Conservation (phyloP, 2,113 vertebrate genomes). For the Xenus cinereus region DNA sequence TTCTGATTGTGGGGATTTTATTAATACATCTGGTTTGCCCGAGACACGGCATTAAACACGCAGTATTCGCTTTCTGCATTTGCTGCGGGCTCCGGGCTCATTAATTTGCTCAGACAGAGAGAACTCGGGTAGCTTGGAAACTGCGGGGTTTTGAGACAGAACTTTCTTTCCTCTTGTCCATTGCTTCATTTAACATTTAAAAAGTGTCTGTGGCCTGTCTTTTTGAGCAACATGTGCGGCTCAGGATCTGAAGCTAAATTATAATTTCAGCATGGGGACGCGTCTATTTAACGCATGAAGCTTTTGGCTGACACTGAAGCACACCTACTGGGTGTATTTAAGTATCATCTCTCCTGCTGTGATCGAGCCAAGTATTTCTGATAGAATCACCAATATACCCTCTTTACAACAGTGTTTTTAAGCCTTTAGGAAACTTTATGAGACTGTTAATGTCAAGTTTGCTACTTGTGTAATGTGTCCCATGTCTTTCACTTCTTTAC, state of each 20-base stretch:
- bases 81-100: background rate
- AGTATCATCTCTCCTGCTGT: background rate
- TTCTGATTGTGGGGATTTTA: background rate
- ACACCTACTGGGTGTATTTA: background rate
- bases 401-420: background rate
- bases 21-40: background rate
- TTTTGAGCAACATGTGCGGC: background rate
- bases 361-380: background rate
- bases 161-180: background rate
- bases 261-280: background rate
- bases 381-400: fast-evolving
- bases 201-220: too few relatives aligned
- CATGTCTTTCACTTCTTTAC: background rate
- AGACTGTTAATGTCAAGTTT: background rate
- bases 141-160: background rate
- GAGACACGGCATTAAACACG: background rate
- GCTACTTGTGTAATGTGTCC: background rate
- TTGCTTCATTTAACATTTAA: background rate
- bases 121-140: background rate
- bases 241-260: background rate
- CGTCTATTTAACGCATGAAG: background rate
- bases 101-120: background rate
- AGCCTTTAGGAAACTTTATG: background rate
- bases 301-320: background rate
- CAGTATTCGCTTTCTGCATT: background rate